A percentile compares a stretch with the other conserved stretches of the same genome.
These are phyloP conservation scores for Salarias fasciatus DNA, from an alignment of 2,797 vertebrate genomes.

Conservation along the genomic window DNA sequence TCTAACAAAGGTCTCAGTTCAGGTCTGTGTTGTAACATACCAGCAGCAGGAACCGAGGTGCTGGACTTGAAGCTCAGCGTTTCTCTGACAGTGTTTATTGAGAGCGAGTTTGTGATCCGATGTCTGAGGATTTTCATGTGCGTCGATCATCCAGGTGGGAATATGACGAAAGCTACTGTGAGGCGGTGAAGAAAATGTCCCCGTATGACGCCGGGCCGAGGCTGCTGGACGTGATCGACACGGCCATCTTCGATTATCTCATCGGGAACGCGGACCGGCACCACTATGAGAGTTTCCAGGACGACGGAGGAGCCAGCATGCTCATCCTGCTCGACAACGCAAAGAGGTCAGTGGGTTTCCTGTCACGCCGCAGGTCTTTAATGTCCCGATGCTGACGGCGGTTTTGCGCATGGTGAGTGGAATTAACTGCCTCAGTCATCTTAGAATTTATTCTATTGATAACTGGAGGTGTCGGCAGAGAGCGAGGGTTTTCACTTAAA, in stretches of 20 bases:
- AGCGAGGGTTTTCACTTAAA: no score
- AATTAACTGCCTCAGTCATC: no score
- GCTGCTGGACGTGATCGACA: conserved; percentile 96
- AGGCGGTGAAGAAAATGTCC: conserved; percentile 97
- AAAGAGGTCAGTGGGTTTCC: conserved; percentile 90
- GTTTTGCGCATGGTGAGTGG: no score
- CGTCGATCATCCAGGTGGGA: conserved; percentile 88
- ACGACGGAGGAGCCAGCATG: conserved; percentile 98
- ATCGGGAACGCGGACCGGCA: conserved; percentile 98
- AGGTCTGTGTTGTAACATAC: no score
- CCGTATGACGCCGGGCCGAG: conserved; percentile 95
- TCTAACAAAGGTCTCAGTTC: no score
- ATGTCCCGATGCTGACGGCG: no score
- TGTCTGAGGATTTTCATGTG: not conserved
- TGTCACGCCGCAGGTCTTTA: not conserved
- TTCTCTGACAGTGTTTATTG: no score
- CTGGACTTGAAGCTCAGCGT: no score
- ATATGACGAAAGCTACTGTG: conserved; percentile 98
- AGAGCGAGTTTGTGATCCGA: not conserved
- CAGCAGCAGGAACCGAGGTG: no score
- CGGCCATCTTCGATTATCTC: conserved; percentile 94
- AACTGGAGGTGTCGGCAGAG: no score
- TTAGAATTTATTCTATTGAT: no score
- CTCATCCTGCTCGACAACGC: conserved; percentile 98
- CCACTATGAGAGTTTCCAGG: conserved; percentile 99